phyloP scores from a whole-genome alignment of 2,888 invertebrate species.

The Melanostoma mellinum region DNA sequence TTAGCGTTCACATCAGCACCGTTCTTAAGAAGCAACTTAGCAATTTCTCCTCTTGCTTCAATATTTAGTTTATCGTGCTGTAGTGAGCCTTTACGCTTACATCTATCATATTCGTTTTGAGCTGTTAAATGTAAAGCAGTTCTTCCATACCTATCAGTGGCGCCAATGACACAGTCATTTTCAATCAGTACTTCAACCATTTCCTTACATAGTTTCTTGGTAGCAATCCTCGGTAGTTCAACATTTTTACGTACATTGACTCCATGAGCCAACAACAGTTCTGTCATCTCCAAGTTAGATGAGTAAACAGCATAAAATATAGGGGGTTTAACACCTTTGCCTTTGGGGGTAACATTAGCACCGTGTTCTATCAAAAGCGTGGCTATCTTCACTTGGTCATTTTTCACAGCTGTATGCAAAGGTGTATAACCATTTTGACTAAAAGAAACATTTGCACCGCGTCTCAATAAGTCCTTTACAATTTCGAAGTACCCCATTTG shows the following conservation, averaged over 20 bases:
- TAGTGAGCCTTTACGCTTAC: no score
- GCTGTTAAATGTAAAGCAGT: slow-evolving; percentile 12
- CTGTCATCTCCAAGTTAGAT: not conserved
- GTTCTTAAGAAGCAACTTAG: no score
- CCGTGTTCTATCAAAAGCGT: not conserved
- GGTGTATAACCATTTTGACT: not conserved
- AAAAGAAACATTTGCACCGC: not conserved
- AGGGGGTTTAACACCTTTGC: not conserved
- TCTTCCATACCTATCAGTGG: not conserved
- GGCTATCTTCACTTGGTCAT: not conserved
- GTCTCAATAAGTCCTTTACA: not conserved
- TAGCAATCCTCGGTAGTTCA: not conserved
- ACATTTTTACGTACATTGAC: not conserved
- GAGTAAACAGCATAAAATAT: not conserved
- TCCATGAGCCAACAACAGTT: not conserved
- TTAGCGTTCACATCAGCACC: no score
- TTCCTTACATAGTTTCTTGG: not conserved
- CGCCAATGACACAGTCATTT: not conserved
- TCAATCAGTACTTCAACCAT: not conserved
- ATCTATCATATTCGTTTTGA: not conserved
- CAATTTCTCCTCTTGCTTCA: no score
- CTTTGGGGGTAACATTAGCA: not conserved
- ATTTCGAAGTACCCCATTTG: not conserved
- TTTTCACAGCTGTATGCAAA: not conserved
- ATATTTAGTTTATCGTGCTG: no score